These are phyloP conservation scores for Hydrochoerus hydrochaeris DNA, from an alignment of 2,113 vertebrate genomes.

Conservation along the genomic window DNA sequence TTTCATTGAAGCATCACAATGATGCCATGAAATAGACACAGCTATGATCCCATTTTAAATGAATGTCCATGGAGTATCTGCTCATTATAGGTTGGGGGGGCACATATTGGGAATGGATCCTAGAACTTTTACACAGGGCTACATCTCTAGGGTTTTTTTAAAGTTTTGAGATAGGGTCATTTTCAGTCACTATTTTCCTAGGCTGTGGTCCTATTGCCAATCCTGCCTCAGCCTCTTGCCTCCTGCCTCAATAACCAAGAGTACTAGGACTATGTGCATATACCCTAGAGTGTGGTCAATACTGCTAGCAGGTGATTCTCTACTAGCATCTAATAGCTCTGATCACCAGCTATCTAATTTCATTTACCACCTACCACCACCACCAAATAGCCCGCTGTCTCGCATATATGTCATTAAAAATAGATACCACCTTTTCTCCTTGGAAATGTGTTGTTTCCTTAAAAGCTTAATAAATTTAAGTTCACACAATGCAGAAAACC, in stretches of 20 bases:
- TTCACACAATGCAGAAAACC: not conserved
- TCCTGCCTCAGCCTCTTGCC: not conserved
- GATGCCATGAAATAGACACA: not conserved
- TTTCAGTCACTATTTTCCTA: not conserved
- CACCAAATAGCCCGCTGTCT: not conserved
- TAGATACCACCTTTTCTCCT: not conserved
- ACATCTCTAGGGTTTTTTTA: not conserved
- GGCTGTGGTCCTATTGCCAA: not conserved
- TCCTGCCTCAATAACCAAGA: not conserved
- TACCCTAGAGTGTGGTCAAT: not conserved
- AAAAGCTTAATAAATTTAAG: not conserved
- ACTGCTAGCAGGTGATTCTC: not conserved
- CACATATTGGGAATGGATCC: not conserved
- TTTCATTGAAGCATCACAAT: not conserved
- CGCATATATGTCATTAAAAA: not conserved
- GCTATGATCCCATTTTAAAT: not conserved
- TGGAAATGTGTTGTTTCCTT: conserved; percentile 18
- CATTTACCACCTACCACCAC: not conserved
- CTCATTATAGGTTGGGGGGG: not conserved
- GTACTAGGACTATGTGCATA: not conserved
- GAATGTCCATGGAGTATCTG: not conserved
- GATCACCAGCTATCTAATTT: not conserved
- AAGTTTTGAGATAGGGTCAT: not conserved
- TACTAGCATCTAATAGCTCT: not conserved
- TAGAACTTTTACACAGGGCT: not conserved